Conservation (phyloP, 2,797 vertebrate species). For the Pangasius djambal region DNA sequence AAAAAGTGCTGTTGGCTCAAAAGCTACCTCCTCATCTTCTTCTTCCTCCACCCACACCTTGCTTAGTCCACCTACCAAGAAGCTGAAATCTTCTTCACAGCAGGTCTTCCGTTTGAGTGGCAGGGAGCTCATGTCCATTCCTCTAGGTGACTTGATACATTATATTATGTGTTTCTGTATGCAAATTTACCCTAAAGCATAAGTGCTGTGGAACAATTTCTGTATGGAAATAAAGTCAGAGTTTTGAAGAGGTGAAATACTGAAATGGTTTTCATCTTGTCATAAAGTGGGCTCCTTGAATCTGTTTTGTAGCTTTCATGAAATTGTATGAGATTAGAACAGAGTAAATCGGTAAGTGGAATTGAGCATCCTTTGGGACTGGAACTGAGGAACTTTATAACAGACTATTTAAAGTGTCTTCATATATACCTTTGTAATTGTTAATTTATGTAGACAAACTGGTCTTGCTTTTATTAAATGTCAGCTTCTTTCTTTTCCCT, state of each 20-base stretch:
- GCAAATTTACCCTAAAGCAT: background rate
- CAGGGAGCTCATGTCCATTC: slow-evolving; percentile 80
- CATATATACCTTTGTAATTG: background rate
- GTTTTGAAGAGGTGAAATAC: background rate
- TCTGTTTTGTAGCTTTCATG: background rate
- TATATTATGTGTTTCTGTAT: background rate
- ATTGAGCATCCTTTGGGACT: background rate
- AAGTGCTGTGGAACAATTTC: background rate
- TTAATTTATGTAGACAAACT: background rate
- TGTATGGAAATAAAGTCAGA: background rate
- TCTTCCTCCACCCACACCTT: slow-evolving; percentile 73
- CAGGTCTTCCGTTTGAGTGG: slow-evolving; percentile 87
- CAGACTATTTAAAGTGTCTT: background rate
- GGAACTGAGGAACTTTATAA: background rate
- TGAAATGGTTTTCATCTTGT: background rate
- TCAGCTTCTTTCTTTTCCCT: background rate
- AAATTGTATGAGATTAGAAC: background rate
- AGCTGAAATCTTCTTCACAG: slow-evolving; percentile 79
- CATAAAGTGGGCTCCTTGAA: background rate
- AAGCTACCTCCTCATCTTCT: slow-evolving; percentile 76
- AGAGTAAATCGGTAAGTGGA: background rate
- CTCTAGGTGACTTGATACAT: slow-evolving; percentile 77
- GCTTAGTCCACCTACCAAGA: slow-evolving; percentile 78
- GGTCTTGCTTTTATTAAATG: background rate
- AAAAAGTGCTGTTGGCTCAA: slow-evolving; percentile 68